Percentiles rank a stretch among this genome's conserved stretches.
These are phyloP conservation scores for Drosophila histrio DNA, from an alignment of 2,888 invertebrate genomes.

Conservation along the genomic window DNA sequence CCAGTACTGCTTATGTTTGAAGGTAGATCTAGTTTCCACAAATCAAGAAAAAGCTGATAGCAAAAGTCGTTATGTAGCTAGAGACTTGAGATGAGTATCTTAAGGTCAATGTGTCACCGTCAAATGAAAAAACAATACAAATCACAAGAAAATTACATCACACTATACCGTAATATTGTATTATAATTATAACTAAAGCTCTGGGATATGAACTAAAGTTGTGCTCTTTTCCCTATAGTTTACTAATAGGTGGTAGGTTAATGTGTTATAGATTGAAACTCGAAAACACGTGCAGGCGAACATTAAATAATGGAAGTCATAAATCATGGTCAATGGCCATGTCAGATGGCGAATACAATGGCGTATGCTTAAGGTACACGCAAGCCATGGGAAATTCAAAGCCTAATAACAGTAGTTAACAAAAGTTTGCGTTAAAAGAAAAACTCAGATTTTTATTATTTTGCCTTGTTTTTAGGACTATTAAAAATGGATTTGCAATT, in stretches of 20 bases:
- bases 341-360: conserved; percentile 61
- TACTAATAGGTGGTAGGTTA: conserved; percentile 3
- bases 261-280: conserved; percentile 42
- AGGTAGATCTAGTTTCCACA: no score
- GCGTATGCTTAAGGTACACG: conserved; percentile 57
- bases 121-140: no score
- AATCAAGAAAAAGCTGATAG: no score
- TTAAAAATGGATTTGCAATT: conserved; percentile 10
- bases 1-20: no score
- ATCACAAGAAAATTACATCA: no score
- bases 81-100: no score
- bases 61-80: no score
- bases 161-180: no score
- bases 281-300: conserved; percentile 57
- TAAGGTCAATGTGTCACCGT: no score
- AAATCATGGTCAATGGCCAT: conserved; percentile 65
- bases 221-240: neutral
- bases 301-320: conserved; percentile 62
- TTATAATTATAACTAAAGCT: neutral
- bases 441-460: neutral
- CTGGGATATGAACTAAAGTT: neutral
- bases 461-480: neutral
- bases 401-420: conserved; percentile 2
- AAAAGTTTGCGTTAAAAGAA: neutral
- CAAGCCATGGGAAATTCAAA: conserved; percentile 14